A percentile compares a stretch with the other conserved stretches of the same genome.
Conservation (phyloP, 1,140 invertebrate genomes). For the Achatina immaculata region DNA sequence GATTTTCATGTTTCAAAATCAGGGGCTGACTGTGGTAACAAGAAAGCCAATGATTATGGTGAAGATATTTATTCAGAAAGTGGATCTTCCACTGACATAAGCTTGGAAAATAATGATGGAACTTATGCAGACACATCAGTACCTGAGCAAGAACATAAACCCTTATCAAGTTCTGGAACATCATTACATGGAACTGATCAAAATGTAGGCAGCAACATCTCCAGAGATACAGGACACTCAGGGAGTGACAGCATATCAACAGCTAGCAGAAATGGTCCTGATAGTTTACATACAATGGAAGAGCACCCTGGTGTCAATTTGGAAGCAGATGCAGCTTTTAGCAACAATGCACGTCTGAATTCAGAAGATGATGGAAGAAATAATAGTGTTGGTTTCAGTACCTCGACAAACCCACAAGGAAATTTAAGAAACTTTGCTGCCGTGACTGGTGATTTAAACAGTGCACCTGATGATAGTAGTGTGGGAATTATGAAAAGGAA, state of each 20-base stretch:
- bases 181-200: neutral
- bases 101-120: neutral
- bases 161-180: neutral
- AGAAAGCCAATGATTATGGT: neutral
- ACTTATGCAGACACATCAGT: neutral
- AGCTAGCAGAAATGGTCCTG: neutral
- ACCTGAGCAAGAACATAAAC: neutral
- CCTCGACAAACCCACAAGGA: neutral
- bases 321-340: neutral
- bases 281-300: neutral
- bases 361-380: neutral
- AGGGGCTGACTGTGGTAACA: neutral
- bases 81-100: neutral
- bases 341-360: conserved; percentile 12
- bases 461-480: neutral
- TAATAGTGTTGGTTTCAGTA: neutral
- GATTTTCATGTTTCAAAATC: neutral
- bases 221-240: neutral
- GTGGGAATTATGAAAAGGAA: conserved; percentile 6
- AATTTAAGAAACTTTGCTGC: neutral
- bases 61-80: neutral
- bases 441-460: neutral
- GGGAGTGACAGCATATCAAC: neutral
- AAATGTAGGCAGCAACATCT: neutral
- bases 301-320: neutral